A percentile compares a stretch with the other conserved stretches of the same genome.
Evolutionary conservation across 2,797 vertebrate genomes (phyloP).

Genomic region (Microcaecilia unicolor): DNA sequence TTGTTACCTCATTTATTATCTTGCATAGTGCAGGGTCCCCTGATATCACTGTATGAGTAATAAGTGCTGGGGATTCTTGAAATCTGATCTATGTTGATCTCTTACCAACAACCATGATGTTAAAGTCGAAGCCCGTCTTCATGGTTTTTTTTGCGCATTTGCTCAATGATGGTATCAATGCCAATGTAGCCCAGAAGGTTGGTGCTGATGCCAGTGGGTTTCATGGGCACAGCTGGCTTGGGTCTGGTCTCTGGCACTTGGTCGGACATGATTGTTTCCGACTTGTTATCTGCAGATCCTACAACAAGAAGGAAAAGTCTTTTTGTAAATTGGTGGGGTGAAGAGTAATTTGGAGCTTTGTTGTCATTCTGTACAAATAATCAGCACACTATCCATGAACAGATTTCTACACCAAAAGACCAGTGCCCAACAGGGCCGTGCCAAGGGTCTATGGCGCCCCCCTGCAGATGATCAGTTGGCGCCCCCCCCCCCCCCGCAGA

Average conservation of each 20-base stretch:
- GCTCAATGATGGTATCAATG: conserved; percentile 95
- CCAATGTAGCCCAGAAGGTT: conserved; percentile 88
- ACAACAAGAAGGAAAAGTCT: neutral
- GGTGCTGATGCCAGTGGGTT: conserved; percentile 66
- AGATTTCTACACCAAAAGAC: too few species aligned
- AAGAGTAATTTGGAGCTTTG: neutral
- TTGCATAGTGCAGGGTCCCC: too few species aligned
- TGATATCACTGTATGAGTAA: too few species aligned
- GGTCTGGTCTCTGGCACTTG: conserved; percentile 83
- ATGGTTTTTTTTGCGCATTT: conserved; percentile 98
- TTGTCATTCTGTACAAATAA: too few species aligned
- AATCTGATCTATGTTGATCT: too few species aligned
- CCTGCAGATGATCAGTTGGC: too few species aligned
- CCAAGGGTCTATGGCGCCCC: too few species aligned
- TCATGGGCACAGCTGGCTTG: conserved; percentile 86
- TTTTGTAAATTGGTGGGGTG: neutral
- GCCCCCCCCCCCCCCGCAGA: too few species aligned
- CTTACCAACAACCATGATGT: conserved; percentile 96
- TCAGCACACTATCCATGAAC: too few species aligned
- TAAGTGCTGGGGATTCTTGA: too few species aligned
- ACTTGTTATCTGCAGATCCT: conserved; percentile 52
- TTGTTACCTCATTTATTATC: too few species aligned
- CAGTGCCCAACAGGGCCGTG: too few species aligned
- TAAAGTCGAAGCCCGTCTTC: conserved; percentile 97
- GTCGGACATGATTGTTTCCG: conserved; percentile 85